These are phyloP conservation scores for Garra rufa DNA, from an alignment of 2,113 vertebrate species.

Conservation along the genomic window DNA sequence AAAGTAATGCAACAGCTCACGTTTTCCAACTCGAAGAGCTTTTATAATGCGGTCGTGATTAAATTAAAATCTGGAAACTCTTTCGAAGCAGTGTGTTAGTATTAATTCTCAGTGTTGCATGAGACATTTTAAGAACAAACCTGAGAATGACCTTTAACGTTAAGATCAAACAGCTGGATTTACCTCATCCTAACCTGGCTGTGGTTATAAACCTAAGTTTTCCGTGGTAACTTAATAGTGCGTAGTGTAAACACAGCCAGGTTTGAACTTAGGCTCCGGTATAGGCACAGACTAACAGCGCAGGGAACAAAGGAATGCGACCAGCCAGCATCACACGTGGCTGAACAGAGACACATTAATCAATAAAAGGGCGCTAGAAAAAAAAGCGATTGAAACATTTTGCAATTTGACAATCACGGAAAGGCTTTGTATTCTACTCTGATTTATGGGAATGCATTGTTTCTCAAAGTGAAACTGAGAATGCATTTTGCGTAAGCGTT, in stretches of 20 bases:
- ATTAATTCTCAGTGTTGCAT: not conserved
- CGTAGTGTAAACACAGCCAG: not conserved
- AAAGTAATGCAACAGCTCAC: conserved; percentile 20
- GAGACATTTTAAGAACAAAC: not conserved
- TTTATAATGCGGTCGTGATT: not conserved
- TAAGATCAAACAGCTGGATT: not conserved
- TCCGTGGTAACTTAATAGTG: not conserved
- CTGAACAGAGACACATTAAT: conserved; percentile 55
- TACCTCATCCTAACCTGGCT: not conserved
- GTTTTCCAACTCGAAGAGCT: not conserved
- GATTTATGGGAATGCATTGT: not conserved
- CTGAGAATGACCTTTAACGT: conserved; percentile 55
- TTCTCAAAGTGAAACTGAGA: not conserved
- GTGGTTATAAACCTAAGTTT: not conserved
- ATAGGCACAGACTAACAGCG: not conserved
- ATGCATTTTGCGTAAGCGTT: not conserved
- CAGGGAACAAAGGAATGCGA: conserved; percentile 67
- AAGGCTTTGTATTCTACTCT: not conserved
- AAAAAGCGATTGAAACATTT: not conserved
- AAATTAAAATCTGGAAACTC: not conserved
- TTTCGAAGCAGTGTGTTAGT: not conserved
- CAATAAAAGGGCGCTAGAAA: not conserved
- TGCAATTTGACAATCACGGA: not conserved
- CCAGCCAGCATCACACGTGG: conserved; percentile 62
- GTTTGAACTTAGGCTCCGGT: not conserved